Conservation (phyloP, 1,140 invertebrate genomes). For the Arctopsyche grandis region DNA sequence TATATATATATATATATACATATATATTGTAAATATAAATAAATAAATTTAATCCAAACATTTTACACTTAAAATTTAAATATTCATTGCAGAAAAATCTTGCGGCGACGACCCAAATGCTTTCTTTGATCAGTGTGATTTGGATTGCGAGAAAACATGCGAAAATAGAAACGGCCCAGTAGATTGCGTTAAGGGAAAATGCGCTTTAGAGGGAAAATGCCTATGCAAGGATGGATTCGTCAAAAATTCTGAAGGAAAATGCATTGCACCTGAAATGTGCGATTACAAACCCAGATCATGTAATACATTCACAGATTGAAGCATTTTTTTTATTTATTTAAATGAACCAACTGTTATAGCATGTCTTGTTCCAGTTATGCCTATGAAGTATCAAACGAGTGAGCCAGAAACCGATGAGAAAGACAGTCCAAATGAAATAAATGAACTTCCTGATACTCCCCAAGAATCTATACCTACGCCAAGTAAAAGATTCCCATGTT, state of each 20-base stretch:
- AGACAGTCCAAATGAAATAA: too few species aligned
- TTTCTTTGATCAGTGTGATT: neutral
- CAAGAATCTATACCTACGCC: too few species aligned
- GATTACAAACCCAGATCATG: neutral
- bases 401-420: neutral
- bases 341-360: neutral
- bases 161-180: neutral
- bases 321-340: neutral
- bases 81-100: neutral
- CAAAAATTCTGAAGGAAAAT: conserved; percentile 15
- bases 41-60: too few species aligned
- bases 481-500: too few species aligned
- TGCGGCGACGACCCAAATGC: neutral
- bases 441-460: too few species aligned
- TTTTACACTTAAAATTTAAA: too few species aligned
- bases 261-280: neutral
- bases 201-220: too few species aligned
- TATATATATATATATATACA: too few species aligned
- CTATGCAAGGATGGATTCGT: neutral
- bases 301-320: neutral
- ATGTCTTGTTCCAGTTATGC: neutral
- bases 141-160: neutral
- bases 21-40: too few species aligned
- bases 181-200: neutral
- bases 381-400: too few species aligned